These are phyloP conservation scores for Tanytarsus gracilentus DNA, from an alignment of 2,888 invertebrate genomes.

Conservation along the genomic window DNA sequence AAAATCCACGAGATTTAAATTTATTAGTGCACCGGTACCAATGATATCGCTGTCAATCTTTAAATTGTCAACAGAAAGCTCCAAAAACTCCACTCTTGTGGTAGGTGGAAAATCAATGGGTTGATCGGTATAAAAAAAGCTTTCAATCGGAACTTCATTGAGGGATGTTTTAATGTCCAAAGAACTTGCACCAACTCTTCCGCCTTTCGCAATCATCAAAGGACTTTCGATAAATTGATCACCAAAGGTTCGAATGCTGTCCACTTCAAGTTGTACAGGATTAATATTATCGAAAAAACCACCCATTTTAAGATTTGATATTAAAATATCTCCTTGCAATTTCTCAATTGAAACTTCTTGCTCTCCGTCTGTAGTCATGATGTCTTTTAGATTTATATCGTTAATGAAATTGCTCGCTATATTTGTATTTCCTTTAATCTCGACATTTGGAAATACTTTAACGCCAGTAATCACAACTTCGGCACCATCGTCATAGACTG, in stretches of 20 bases:
- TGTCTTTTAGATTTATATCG: slow-evolving; percentile 41
- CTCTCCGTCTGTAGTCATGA: slow-evolving; percentile 45
- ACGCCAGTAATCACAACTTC: slow-evolving; percentile 39
- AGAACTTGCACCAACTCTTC: slow-evolving; percentile 35
- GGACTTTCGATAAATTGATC: slow-evolving; percentile 40
- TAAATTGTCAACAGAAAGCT: slow-evolving; percentile 36
- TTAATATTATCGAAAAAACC: slow-evolving; percentile 44
- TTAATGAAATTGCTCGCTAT: slow-evolving; percentile 44
- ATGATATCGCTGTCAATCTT: slow-evolving; percentile 39
- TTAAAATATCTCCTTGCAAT: slow-evolving; percentile 42
- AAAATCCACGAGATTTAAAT: slow-evolving; percentile 39
- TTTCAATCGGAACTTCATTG: slow-evolving; percentile 38
- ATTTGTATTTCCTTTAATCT: slow-evolving; percentile 39
- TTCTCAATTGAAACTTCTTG: slow-evolving; percentile 43
- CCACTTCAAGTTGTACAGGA: slow-evolving; percentile 41
- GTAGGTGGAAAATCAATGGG: slow-evolving; percentile 36
- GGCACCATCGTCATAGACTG: slow-evolving; percentile 42
- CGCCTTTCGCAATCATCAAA: slow-evolving; percentile 38
- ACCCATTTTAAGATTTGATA: slow-evolving; percentile 43
- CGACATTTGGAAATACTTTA: slow-evolving; percentile 45
- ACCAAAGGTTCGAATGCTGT: slow-evolving; percentile 41
- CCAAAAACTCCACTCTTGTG: slow-evolving; percentile 34
- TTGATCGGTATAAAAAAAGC: slow-evolving; percentile 35
- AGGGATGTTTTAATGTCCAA: slow-evolving; percentile 39
- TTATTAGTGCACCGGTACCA: slow-evolving; percentile 37